These are phyloP conservation scores for Heliconius sara DNA, from an alignment of 2,888 invertebrate species.

Conservation along the genomic window DNA sequence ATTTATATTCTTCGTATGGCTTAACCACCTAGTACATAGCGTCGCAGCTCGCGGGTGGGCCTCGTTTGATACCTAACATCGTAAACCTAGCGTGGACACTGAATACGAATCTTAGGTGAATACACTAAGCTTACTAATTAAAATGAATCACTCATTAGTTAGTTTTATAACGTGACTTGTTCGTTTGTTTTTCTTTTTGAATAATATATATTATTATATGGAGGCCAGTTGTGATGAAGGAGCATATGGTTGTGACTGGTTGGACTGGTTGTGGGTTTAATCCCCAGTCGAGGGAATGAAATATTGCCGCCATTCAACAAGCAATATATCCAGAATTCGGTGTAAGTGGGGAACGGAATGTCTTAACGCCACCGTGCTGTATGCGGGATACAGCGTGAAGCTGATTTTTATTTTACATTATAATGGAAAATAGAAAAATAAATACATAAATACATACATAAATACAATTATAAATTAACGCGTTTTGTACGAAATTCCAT, in stretches of 20 bases:
- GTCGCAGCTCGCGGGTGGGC: slow-evolving; percentile 66
- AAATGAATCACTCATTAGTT: slow-evolving; percentile 28
- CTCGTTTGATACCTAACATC: slow-evolving; percentile 56
- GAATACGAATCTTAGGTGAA: slow-evolving; percentile 63
- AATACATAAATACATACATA: background rate
- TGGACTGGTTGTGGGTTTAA: too few relatives aligned
- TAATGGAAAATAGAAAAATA: background rate
- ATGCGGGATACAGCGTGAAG: too few relatives aligned
- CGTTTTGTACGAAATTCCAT: background rate
- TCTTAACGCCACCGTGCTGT: too few relatives aligned
- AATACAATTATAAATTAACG: slow-evolving; percentile 5
- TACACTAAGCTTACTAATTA: slow-evolving; percentile 45
- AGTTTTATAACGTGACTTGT: background rate
- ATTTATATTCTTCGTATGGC: slow-evolving; percentile 71
- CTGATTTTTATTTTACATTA: background rate
- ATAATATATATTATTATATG: background rate
- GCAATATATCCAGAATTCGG: too few relatives aligned
- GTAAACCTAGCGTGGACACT: slow-evolving; percentile 60
- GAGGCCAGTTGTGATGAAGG: too few relatives aligned
- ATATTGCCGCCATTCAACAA: too few relatives aligned
- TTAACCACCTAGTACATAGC: slow-evolving; percentile 62
- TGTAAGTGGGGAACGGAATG: too few relatives aligned
- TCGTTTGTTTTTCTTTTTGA: background rate
- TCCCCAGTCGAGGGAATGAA: too few relatives aligned
- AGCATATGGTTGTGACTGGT: too few relatives aligned